A percentile compares a stretch with the other conserved stretches of the same genome.
Evolutionary conservation across 2,113 vertebrate genomes (phyloP).

Genomic region (Aplodontia rufa): DNA sequence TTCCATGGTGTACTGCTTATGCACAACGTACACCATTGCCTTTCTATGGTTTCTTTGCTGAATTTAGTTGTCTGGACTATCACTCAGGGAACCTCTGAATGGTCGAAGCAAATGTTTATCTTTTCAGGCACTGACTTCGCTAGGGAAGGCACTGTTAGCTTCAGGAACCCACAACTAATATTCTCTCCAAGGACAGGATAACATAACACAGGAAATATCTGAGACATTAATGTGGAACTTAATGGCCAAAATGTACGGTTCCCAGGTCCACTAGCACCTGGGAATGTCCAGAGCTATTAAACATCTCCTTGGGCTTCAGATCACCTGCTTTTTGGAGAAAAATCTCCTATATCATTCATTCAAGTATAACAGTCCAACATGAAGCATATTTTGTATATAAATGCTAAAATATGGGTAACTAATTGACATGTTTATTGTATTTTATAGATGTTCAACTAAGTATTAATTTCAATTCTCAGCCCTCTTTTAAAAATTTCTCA

Average conservation of each 20-base stretch:
- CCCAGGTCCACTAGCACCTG: background rate
- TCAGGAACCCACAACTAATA: background rate
- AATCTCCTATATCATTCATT: background rate
- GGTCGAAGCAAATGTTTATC: background rate
- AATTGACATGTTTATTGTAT: background rate
- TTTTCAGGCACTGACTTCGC: background rate
- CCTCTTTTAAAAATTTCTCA: background rate
- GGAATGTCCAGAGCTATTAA: background rate
- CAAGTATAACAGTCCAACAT: background rate
- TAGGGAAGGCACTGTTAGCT: background rate
- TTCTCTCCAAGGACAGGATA: background rate
- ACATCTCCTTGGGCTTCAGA: background rate
- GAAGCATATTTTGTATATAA: background rate
- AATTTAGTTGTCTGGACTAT: background rate
- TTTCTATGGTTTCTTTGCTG: background rate
- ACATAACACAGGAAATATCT: background rate
- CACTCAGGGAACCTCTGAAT: background rate
- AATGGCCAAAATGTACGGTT: background rate
- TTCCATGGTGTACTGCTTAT: background rate
- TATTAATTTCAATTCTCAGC: background rate
- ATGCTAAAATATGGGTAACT: background rate
- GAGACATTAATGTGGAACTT: background rate
- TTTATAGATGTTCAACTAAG: conserved; percentile 3
- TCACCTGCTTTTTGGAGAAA: background rate
- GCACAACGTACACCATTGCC: background rate